These are phyloP conservation scores for Zaprionus gabonicus DNA, from an alignment of 1,140 invertebrate genomes.

Conservation along the genomic window DNA sequence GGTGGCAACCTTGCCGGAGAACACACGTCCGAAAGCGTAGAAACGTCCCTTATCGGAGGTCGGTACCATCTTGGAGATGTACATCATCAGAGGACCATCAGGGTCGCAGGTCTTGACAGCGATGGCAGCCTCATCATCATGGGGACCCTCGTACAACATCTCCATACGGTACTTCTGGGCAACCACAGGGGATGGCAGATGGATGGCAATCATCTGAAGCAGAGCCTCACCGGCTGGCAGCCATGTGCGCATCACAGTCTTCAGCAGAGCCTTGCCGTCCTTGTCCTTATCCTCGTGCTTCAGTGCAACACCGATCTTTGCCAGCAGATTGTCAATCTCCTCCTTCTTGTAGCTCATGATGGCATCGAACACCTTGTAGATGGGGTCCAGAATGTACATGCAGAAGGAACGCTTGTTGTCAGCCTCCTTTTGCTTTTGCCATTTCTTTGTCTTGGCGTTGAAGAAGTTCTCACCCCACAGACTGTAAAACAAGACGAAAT, in stretches of 20 bases:
- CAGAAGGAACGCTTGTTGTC: constrained; percentile 98
- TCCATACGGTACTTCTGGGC: constrained; percentile 99
- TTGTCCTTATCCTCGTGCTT: constrained; percentile 98
- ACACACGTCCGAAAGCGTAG: constrained; percentile 99
- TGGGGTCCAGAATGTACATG: constrained; percentile 99
- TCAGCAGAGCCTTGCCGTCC: constrained; percentile 95
- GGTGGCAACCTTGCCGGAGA: constrained; percentile 97
- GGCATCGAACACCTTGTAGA: constrained; percentile 99
- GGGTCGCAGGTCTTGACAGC: constrained; percentile 97
- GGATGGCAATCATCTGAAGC: constrained; percentile 99
- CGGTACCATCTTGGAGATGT: constrained; percentile 99
- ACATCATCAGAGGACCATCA: constrained; percentile 99
- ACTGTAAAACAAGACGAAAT: constrained; percentile 40
- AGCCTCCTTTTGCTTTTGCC: constrained; percentile 95
- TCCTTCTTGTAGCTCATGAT: constrained; percentile 99
- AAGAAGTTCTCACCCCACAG: constrained; percentile 99
- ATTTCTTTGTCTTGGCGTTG: constrained; percentile 98
- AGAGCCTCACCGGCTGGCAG: constrained; percentile 99
- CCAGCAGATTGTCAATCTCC: constrained; percentile 93
- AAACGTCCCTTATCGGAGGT: constrained; percentile 99
- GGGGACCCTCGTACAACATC: constrained; percentile 99
- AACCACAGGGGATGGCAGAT: constrained; percentile 98
- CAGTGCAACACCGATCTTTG: constrained; percentile 96
- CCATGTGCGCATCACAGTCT: constrained; percentile 99
- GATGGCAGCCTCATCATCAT: constrained; percentile 97